A percentile compares a stretch with the other conserved stretches of the same genome.
phyloP scores from a whole-genome alignment of 2,888 invertebrate species.

The Villa cingulata region DNA sequence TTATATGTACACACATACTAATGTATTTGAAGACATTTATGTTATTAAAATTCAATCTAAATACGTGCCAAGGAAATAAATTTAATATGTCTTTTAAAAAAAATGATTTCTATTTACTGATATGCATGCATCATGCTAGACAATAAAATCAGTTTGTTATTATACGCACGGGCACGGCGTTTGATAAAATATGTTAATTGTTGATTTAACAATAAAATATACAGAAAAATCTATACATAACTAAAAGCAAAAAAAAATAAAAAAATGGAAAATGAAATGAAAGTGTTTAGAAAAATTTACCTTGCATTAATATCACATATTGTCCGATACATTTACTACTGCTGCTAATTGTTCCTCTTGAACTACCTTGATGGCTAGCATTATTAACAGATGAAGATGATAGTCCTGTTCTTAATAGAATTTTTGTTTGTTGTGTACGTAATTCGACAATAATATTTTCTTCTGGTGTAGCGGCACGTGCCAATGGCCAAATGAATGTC shows the following conservation, averaged over 20 bases:
- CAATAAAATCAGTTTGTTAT: too few species aligned
- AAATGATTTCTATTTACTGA: too few species aligned
- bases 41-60: background rate
- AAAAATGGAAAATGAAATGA: too few species aligned
- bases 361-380: conserved; percentile 16
- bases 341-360: conserved; percentile 24
- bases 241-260: too few species aligned
- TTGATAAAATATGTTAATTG: too few species aligned
- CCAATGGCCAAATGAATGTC: conserved; percentile 57
- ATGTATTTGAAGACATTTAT: too few species aligned
- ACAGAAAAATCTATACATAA: too few species aligned
- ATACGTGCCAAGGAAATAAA: background rate
- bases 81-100: background rate
- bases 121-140: too few species aligned
- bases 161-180: too few species aligned
- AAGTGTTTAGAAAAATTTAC: conserved; percentile 21
- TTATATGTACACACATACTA: too few species aligned
- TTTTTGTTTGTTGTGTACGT: conserved; percentile 28
- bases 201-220: too few species aligned
- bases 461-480: conserved; percentile 46
- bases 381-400: conserved; percentile 10
- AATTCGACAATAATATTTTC: conserved; percentile 46
- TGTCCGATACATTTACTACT: conserved; percentile 29
- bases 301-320: conserved; percentile 29
- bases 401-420: conserved; percentile 22